Conservation (phyloP, 2,888 invertebrate genomes). For the Andrena hattorfiana region DNA sequence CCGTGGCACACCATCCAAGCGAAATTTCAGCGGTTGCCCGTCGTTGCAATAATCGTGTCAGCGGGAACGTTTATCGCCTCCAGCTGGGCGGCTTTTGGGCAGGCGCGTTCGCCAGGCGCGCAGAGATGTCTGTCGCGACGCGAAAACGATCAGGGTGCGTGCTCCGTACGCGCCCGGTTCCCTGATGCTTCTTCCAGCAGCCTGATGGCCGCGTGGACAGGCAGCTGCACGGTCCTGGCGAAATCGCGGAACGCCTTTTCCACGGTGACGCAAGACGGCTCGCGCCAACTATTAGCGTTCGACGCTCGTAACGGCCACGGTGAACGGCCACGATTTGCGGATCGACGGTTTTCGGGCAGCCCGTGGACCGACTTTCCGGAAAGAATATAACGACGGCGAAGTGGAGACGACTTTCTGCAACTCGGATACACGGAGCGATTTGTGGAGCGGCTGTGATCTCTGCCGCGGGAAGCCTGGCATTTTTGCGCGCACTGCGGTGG, state of each 20-base stretch:
- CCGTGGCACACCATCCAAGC: constrained; percentile 60
- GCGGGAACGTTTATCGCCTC: constrained; percentile 69
- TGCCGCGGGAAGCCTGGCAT: neutral
- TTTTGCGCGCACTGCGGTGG: neutral
- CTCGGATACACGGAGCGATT: constrained; percentile 9
- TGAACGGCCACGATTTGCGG: no score
- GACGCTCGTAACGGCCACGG: neutral
- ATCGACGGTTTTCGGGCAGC: neutral
- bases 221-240: no score
- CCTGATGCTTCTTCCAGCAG: no score
- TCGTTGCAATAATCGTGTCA: constrained; percentile 72
- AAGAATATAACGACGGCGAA: neutral
- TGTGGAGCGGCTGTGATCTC: constrained; percentile 9
- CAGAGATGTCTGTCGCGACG: constrained; percentile 38
- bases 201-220: neutral
- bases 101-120: constrained; percentile 45
- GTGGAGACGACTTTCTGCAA: neutral
- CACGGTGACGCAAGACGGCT: neutral
- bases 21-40: constrained; percentile 66
- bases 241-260: neutral
- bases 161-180: neutral
- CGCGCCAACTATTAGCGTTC: constrained; percentile 2
- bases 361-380: neutral
- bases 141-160: neutral
- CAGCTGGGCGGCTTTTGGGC: constrained; percentile 70